Percentiles rank a stretch among this genome's conserved stretches.
Evolutionary conservation across 2,888 invertebrate species (phyloP).

Genomic region (Nephrotoma appendiculata): DNA sequence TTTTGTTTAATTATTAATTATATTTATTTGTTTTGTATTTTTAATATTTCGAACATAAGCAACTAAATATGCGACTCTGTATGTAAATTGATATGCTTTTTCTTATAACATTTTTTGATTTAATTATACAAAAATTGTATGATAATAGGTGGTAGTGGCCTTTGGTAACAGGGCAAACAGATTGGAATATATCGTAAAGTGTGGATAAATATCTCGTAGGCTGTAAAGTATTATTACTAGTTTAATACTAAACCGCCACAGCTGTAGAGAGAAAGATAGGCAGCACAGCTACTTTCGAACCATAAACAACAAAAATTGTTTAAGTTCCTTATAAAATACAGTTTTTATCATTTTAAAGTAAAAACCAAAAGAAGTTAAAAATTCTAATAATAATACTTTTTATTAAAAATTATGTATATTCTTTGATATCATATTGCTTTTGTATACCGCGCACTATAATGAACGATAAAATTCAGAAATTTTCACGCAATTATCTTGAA

Average conservation of each 20-base stretch:
- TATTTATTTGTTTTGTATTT: neutral
- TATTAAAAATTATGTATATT: neutral
- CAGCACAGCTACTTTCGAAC: too few species aligned
- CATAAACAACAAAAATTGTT: too few species aligned
- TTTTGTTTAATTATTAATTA: neutral
- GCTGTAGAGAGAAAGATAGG: too few species aligned
- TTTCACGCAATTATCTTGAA: neutral
- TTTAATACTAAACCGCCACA: too few species aligned
- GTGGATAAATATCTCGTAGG: too few species aligned
- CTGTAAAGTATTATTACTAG: too few species aligned
- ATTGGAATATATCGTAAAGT: too few species aligned
- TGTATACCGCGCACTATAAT: neutral
- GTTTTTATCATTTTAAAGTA: too few species aligned
- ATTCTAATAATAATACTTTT: too few species aligned
- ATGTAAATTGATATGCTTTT: neutral
- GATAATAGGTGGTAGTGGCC: neutral
- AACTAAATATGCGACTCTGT: neutral
- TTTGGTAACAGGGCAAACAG: neutral
- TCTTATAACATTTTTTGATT: neutral
- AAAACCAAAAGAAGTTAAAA: too few species aligned
- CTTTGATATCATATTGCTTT: neutral
- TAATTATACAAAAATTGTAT: neutral
- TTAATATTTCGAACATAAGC: neutral
- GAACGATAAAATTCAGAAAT: neutral
- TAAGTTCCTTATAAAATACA: too few species aligned